phyloP scores from a whole-genome alignment of 1,140 invertebrate species.

The Colletes latitarsis region DNA sequence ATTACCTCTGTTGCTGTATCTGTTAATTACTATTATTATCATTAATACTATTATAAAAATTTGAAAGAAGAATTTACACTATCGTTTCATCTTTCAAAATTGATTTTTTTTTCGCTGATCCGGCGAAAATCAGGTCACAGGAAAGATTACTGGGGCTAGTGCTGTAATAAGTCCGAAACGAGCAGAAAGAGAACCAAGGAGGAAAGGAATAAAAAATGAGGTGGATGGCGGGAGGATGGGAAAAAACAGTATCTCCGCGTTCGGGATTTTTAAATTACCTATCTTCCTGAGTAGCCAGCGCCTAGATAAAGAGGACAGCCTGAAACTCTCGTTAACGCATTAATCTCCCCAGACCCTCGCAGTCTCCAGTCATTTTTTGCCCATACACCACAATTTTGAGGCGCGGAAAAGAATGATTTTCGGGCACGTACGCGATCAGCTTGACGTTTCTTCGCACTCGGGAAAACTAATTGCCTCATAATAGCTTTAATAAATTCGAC shows the following conservation, averaged over 20 bases:
- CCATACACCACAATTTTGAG: neutral
- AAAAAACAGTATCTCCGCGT: conserved; percentile 25
- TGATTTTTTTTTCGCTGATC: neutral
- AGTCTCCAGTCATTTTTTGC: conserved; percentile 15
- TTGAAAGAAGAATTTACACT: no score
- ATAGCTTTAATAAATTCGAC: neutral
- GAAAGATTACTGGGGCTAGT: neutral
- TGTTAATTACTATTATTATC: no score
- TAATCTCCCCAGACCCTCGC: conserved; percentile 32
- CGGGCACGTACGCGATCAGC: neutral
- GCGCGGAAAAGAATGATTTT: conserved; percentile 7
- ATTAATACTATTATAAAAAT: no score
- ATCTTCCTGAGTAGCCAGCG: conserved; percentile 4
- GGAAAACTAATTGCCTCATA: conserved; percentile 4
- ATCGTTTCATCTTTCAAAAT: neutral
- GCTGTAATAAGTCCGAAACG: conserved; percentile 20
- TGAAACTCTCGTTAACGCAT: conserved; percentile 54
- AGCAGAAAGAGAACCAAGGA: neutral
- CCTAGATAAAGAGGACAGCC: conserved; percentile 30
- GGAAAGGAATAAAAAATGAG: conserved; percentile 23
- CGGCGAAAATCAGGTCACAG: neutral
- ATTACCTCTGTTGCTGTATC: no score
- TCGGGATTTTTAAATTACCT: conserved; percentile 52
- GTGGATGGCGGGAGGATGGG: neutral
- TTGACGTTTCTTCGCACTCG: neutral